A percentile compares a stretch with the other conserved stretches of the same genome.
These are phyloP conservation scores for Ormyrus nitidulus DNA, from an alignment of 2,888 invertebrate genomes.

Conservation along the genomic window DNA sequence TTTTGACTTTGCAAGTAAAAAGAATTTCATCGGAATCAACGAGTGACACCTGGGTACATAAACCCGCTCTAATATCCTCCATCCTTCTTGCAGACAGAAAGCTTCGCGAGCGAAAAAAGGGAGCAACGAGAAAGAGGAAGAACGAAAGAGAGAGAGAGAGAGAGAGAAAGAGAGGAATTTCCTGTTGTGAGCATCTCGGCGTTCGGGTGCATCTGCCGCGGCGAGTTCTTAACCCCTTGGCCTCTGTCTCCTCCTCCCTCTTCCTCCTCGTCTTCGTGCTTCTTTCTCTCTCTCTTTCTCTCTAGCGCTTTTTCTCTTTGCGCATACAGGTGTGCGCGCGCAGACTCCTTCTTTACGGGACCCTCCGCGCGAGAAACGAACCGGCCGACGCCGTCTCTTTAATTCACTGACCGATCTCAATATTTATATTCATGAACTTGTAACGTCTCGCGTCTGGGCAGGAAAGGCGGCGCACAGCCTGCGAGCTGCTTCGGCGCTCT, in stretches of 20 bases:
- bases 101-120: conserved; percentile 27
- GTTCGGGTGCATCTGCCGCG: conserved; percentile 60
- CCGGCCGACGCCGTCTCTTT: conserved; percentile 43
- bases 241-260: conserved; percentile 37
- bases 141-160: conserved; percentile 29
- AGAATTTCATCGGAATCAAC: not conserved
- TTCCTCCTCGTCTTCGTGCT: conserved; percentile 35
- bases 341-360: conserved; percentile 35
- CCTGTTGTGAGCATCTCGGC: conserved; percentile 73
- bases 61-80: too few species aligned
- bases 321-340: not conserved
- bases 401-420: conserved; percentile 57
- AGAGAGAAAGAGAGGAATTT: conserved; percentile 67
- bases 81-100: too few species aligned
- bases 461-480: too few species aligned
- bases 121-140: conserved; percentile 42
- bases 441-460: conserved; percentile 32
- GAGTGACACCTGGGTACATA: conserved; percentile 43
- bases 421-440: conserved; percentile 52
- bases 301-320: not conserved
- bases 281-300: conserved; percentile 52
- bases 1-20: too few species aligned
- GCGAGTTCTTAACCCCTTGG: conserved; percentile 51
- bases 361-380: conserved; percentile 7
- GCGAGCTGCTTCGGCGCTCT: too few species aligned